A percentile compares a stretch with the other conserved stretches of the same genome.
phyloP scores from a whole-genome alignment of 2,113 vertebrate genomes.

The Gallinago media region DNA sequence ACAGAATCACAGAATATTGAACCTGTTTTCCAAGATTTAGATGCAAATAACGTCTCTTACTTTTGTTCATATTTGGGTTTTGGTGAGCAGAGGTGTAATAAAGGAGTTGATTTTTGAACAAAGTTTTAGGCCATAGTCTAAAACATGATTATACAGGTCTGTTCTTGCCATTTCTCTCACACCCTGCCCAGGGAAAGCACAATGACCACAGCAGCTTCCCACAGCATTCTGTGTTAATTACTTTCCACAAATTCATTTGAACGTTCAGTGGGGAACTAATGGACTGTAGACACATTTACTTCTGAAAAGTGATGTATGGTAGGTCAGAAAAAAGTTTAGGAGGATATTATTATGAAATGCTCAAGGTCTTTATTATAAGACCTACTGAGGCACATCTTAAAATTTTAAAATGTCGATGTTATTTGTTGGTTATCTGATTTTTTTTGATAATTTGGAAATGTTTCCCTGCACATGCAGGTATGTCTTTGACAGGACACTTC shows the following conservation, averaged over 20 bases:
- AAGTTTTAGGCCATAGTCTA: background rate
- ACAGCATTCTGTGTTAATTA: background rate
- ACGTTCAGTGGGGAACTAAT: rapidly evolving
- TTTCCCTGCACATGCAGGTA: background rate
- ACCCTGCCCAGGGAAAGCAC: background rate
- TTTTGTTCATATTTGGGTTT: background rate
- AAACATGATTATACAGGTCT: background rate
- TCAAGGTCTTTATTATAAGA: background rate
- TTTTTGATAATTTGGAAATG: background rate
- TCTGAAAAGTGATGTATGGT: background rate
- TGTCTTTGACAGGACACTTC: background rate
- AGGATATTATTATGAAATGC: background rate
- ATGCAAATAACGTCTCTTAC: background rate
- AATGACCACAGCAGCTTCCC: background rate
- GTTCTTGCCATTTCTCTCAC: background rate
- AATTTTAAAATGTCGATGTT: background rate
- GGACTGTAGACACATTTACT: background rate
- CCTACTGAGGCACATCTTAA: background rate
- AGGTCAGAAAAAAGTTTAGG: background rate
- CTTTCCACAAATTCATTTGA: background rate
- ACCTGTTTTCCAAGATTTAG: background rate
- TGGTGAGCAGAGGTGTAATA: rapidly evolving
- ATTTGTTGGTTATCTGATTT: background rate
- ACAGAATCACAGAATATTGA: background rate
- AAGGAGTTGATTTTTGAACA: background rate